phyloP scores from a whole-genome alignment of 2,113 vertebrate species.

The Vidua chalybeata region DNA sequence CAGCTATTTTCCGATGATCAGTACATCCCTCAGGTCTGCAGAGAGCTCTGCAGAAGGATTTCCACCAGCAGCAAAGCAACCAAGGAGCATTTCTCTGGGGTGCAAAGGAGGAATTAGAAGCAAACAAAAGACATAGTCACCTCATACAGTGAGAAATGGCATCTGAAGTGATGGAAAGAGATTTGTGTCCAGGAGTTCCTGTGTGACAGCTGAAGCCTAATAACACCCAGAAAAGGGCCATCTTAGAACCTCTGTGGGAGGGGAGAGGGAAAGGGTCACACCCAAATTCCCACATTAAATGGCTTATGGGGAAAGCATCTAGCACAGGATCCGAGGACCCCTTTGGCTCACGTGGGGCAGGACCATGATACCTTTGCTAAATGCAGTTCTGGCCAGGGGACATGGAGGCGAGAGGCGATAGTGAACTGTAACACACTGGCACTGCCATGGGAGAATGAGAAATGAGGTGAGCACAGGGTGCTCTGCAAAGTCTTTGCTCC shows the following conservation, averaged over 20 bases:
- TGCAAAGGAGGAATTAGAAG: not conserved
- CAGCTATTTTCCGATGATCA: not conserved
- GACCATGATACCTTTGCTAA: not conserved
- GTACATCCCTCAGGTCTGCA: not conserved
- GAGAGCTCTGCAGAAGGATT: not conserved
- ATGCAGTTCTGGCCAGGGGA: not conserved
- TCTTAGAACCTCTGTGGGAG: not conserved
- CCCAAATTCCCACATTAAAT: not conserved
- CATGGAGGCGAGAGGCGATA: fast-evolving
- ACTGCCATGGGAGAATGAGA: fast-evolving
- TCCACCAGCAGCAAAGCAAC: not conserved
- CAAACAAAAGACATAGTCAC: not conserved
- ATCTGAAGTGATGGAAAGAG: not conserved
- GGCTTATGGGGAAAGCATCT: not conserved
- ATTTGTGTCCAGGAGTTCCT: not conserved
- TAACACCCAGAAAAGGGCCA: not conserved
- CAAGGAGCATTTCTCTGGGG: not conserved
- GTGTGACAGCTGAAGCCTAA: not conserved
- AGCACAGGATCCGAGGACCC: fast-evolving
- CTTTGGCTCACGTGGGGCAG: not conserved
- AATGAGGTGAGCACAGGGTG: not conserved
- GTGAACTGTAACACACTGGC: not conserved
- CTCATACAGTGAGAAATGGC: not conserved
- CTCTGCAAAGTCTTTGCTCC: not conserved
- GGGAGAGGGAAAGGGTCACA: not conserved